These are phyloP conservation scores for Tricholauxania praeusta DNA, from an alignment of 2,888 invertebrate genomes.

Conservation along the genomic window DNA sequence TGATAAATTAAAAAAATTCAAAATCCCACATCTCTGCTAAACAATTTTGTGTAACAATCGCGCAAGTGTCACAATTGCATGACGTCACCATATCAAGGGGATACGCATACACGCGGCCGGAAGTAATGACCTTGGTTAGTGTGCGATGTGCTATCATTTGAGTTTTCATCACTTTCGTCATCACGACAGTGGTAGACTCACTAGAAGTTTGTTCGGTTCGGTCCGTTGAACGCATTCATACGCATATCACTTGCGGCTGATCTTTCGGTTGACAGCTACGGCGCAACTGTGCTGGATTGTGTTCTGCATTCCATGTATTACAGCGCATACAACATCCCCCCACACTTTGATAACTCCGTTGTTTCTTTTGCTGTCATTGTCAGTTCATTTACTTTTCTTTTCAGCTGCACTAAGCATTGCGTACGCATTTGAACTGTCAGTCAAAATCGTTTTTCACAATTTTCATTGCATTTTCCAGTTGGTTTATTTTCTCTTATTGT, in stretches of 20 bases:
- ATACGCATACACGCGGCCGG: constrained; percentile 20
- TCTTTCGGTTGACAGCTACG: constrained; percentile 25
- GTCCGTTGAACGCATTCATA: too few relatives aligned
- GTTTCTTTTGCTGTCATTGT: constrained; percentile 1
- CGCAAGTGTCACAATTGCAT: constrained; percentile 1
- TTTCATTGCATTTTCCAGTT: constrained; percentile 6
- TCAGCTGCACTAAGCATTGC: neutral
- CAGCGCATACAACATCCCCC: neutral
- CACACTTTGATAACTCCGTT: neutral
- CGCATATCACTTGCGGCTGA: constrained; percentile 12
- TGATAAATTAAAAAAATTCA: too few relatives aligned
- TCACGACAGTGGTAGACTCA: too few relatives aligned
- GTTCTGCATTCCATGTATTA: neutral
- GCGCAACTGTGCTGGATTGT: neutral
- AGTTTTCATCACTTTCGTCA: constrained; percentile 3
- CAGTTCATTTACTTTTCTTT: neutral
- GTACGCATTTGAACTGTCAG: too few relatives aligned
- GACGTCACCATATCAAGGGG: constrained; percentile 2
- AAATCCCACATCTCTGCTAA: too few relatives aligned
- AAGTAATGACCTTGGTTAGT: constrained; percentile 11
- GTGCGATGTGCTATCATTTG: neutral
- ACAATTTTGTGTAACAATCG: neutral
- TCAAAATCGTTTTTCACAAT: neutral
- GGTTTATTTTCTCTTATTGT: neutral
- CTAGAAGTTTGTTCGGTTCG: too few relatives aligned